A percentile compares a stretch with the other conserved stretches of the same genome.
Evolutionary conservation across 2,888 invertebrate genomes (phyloP).

Genomic region (Xanthia togata): DNA sequence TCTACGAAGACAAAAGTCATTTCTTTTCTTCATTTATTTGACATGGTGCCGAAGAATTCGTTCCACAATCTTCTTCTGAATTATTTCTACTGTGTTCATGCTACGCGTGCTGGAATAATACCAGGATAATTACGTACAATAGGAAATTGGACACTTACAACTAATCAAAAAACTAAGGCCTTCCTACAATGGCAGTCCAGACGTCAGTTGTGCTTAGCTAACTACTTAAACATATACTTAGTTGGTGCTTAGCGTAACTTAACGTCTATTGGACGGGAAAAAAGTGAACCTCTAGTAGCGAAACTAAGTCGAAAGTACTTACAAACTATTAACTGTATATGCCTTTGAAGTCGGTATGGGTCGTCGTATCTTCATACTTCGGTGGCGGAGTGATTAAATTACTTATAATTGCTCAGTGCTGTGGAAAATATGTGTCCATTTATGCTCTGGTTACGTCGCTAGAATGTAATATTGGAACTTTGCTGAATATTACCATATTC

Average conservation of each 20-base stretch:
- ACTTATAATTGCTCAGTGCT: conserved; percentile 34
- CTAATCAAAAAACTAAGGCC: conserved; percentile 10
- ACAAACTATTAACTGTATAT: conserved; percentile 63
- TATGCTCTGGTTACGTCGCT: neutral
- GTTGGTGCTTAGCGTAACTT: conserved; percentile 62
- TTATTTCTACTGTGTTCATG: neutral
- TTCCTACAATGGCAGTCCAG: conserved; percentile 27
- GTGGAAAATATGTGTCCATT: conserved; percentile 24
- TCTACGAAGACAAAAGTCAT: neutral
- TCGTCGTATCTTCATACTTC: conserved; percentile 51
- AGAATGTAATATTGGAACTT: conserved; percentile 5
- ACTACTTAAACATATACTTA: conserved; percentile 68
- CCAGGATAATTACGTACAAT: neutral
- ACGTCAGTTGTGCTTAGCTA: conserved; percentile 51
- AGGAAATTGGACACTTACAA: neutral
- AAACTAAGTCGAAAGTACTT: conserved; percentile 64
- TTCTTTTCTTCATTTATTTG: neutral
- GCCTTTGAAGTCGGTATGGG: conserved; percentile 60
- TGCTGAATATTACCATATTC: neutral
- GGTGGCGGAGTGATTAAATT: conserved; percentile 48
- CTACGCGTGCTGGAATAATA: neutral
- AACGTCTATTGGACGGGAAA: conserved; percentile 61
- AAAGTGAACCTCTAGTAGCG: conserved; percentile 55
- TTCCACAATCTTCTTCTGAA: neutral
- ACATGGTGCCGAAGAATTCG: no score